Evolutionary conservation across 2,888 invertebrate genomes (phyloP).

Genomic region (Meta bourneti): DNA sequence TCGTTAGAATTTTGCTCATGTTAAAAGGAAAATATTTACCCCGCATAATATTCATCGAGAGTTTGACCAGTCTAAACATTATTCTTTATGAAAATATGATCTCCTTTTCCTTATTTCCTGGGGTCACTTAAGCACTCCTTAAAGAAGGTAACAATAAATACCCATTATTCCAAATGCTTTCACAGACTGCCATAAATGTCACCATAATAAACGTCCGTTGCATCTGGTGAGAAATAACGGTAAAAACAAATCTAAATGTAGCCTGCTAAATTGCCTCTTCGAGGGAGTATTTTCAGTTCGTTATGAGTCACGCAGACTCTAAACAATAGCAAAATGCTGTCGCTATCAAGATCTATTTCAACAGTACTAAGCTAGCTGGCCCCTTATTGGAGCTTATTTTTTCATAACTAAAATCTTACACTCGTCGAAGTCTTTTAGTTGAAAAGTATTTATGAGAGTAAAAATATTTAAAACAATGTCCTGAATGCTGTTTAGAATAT

Average conservation of each 20-base stretch:
- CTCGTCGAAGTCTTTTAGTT: no score
- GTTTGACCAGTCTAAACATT: neutral
- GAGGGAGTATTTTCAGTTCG: neutral
- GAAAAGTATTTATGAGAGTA: no score
- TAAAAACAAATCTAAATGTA: neutral
- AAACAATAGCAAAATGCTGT: neutral
- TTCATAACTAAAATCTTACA: no score
- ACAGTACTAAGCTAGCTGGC: no score
- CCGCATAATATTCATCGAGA: no score
- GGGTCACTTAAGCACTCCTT: neutral
- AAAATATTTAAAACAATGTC: no score
- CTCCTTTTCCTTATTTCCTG: neutral
- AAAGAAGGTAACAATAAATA: conserved; percentile 12
- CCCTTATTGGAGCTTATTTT: no score
- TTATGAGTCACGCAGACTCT: neutral
- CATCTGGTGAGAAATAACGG: neutral
- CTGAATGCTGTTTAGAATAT: no score
- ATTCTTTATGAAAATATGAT: neutral
- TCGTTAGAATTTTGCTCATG: no score
- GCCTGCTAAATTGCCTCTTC: neutral
- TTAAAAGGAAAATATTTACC: no score
- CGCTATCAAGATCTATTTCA: neutral
- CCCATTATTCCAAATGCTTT: conserved; percentile 13
- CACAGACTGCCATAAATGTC: conserved; percentile 1
- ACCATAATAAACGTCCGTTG: conserved; percentile 6